These are phyloP conservation scores for zebrafish (Danio rerio) DNA, from an alignment of 2,113 vertebrate genomes.

Conservation along the genomic window DNA sequence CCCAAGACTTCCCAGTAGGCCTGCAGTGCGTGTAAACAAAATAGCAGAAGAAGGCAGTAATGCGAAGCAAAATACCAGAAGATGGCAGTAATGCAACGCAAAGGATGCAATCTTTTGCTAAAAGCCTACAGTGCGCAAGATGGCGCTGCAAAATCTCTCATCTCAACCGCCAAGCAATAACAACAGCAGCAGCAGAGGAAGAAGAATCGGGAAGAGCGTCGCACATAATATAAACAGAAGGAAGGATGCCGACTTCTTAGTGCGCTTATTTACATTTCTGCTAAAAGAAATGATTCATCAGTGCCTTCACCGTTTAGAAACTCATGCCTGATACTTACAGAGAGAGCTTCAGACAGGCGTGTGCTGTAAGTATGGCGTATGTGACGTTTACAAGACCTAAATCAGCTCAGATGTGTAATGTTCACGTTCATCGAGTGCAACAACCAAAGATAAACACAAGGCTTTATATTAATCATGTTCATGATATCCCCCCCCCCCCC, in stretches of 20 bases:
- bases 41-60: no score
- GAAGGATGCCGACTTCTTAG: neutral
- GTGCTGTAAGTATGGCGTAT: conserved; percentile 32
- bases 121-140: no score
- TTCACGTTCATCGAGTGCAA: neutral
- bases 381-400: neutral
- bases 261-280: neutral
- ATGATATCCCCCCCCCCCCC: neutral
- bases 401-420: neutral
- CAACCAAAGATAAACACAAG: neutral
- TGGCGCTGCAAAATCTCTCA: neutral
- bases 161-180: neutral
- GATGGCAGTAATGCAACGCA: no score
- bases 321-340: conserved; percentile 14
- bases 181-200: neutral
- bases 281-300: conserved; percentile 10
- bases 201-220: neutral
- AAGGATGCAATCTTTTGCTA: no score
- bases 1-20: no score
- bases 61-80: no score
- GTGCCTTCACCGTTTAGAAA: neutral
- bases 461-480: neutral
- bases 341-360: neutral
- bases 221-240: conserved; percentile 17
- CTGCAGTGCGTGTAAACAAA: no score